These are phyloP conservation scores for Danio kyathit DNA, from an alignment of 2,797 vertebrate species.

Conservation along the genomic window DNA sequence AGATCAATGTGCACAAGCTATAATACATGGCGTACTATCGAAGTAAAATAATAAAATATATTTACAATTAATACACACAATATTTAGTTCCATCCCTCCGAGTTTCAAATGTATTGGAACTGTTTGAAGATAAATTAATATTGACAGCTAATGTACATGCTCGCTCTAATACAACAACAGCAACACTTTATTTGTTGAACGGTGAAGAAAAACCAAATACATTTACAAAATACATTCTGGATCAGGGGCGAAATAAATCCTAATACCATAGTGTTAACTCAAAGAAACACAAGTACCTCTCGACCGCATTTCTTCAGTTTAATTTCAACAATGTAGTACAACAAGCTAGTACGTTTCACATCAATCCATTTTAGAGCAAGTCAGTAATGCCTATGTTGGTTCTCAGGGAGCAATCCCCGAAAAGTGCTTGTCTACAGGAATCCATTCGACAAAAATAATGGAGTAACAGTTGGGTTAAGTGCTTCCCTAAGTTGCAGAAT, in stretches of 20 bases:
- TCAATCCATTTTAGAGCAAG: conserved; percentile 57
- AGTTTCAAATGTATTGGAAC: conserved; percentile 41
- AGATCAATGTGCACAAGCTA: conserved; percentile 43
- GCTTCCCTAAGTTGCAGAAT: conserved; percentile 53
- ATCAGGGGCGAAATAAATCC: conserved; percentile 47
- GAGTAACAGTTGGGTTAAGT: conserved; percentile 63
- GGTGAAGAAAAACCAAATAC: conserved; percentile 51
- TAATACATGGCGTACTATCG: conserved; percentile 35
- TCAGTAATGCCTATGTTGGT: conserved; percentile 59
- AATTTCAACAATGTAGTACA: conserved; percentile 55
- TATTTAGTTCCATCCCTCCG: conserved; percentile 35
- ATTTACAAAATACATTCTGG: conserved; percentile 71
- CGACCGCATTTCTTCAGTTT: conserved; percentile 60
- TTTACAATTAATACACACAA: conserved; percentile 49
- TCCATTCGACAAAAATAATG: conserved; percentile 34
- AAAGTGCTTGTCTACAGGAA: conserved; percentile 60
- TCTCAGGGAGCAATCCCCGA: conserved; percentile 59
- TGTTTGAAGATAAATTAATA: conserved; percentile 64
- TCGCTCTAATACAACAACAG: conserved; percentile 49
- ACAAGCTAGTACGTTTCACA: conserved; percentile 53
- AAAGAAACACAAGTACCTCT: conserved; percentile 61
- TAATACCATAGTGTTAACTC: conserved; percentile 57
- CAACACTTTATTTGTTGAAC: conserved; percentile 51
- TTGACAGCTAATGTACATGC: conserved; percentile 51
- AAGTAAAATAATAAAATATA: conserved; percentile 49